Evolutionary conservation across 2,888 invertebrate genomes (phyloP).

Genomic region (Caenorhabditis sp.): DNA sequence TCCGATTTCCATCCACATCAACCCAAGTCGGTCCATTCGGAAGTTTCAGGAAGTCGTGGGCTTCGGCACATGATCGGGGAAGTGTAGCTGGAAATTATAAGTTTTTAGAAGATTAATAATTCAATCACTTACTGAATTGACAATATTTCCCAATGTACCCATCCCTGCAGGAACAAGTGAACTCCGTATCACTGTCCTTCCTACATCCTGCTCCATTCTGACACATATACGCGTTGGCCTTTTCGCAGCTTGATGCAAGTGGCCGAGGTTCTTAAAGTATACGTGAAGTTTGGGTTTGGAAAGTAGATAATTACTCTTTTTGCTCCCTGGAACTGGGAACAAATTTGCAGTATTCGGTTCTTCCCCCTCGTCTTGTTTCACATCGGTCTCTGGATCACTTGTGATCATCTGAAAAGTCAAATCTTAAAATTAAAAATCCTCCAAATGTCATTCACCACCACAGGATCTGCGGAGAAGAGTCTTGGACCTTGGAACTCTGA

Average conservation of each 20-base stretch:
- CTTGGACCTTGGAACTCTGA: constrained; percentile 20
- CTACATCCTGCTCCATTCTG: constrained; percentile 69
- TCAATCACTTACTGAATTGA: constrained; percentile 76
- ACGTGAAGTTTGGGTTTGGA: not conserved
- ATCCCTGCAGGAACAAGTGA: constrained; percentile 73
- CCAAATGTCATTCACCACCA: constrained; percentile 26
- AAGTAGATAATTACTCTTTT: constrained; percentile 9
- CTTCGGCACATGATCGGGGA: constrained; percentile 79
- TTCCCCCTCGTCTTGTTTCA: constrained; percentile 8
- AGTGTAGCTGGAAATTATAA: constrained; percentile 65
- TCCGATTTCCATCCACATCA: constrained; percentile 79
- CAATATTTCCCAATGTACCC: constrained; percentile 77
- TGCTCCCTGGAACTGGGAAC: constrained; percentile 53
- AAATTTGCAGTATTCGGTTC: constrained; percentile 41
- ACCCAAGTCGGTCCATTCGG: constrained; percentile 76
- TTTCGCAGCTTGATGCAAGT: constrained; percentile 58
- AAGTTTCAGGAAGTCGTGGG: constrained; percentile 69
- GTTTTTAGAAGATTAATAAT: not conserved
- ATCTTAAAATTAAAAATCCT: too few relatives aligned
- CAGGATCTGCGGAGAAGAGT: constrained; percentile 57
- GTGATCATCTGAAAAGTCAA: constrained; percentile 9
- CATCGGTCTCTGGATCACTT: constrained; percentile 22
- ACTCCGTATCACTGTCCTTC: constrained; percentile 45
- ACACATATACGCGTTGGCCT: constrained; percentile 70
- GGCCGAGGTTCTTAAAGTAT: constrained; percentile 34